phyloP scores from a whole-genome alignment of 2,797 vertebrate species.

The Hippopotamyrus pictus region DNA sequence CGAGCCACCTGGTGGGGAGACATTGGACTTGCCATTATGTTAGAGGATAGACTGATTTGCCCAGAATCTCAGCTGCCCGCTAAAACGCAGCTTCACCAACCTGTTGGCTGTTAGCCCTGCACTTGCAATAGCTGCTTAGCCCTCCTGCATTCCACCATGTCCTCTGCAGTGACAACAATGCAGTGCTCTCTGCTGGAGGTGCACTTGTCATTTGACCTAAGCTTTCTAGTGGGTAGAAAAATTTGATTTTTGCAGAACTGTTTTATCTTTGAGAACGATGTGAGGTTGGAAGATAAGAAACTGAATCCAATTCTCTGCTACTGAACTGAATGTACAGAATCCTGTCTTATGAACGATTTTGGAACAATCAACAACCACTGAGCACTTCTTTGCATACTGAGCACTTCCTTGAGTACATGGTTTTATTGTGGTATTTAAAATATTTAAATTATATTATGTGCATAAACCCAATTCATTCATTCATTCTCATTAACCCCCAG shows the following conservation, averaged over 20 bases:
- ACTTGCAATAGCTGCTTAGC: background rate
- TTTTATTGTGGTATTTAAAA: background rate
- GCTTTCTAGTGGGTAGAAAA: background rate
- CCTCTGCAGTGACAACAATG: background rate
- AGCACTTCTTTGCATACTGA: conserved; percentile 24
- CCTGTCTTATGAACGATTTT: conserved; percentile 34
- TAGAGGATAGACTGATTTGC: background rate
- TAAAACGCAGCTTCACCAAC: background rate
- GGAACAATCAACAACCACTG: conserved; percentile 63
- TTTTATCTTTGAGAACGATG: background rate
- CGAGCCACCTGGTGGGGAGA: background rate
- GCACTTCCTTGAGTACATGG: background rate
- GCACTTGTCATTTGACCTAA: background rate
- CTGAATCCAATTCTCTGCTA: conserved; percentile 11
- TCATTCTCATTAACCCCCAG: background rate
- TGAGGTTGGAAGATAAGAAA: background rate
- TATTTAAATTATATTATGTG: background rate
- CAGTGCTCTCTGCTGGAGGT: background rate
- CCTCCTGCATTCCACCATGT: background rate
- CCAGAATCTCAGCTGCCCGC: background rate
- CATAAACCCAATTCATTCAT: background rate
- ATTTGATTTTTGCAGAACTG: background rate
- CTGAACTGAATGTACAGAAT: conserved; percentile 42
- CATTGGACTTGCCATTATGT: background rate
- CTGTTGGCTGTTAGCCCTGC: background rate